A percentile compares a stretch with the other conserved stretches of the same genome.
phyloP scores from a whole-genome alignment of 2,888 invertebrate genomes.

The Petrophora chlorosata region DNA sequence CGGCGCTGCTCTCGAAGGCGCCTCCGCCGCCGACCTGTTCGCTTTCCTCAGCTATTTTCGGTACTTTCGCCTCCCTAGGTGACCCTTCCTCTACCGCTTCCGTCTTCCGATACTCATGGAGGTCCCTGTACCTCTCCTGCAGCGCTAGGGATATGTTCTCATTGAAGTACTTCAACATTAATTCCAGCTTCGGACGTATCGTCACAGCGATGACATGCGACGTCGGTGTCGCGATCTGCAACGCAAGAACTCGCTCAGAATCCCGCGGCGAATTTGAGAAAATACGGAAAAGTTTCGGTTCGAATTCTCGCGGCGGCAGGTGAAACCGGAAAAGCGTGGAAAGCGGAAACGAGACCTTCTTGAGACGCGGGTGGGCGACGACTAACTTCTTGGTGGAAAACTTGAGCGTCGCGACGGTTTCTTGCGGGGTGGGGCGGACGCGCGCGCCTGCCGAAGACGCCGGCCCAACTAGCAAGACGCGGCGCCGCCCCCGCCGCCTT shows the following conservation, averaged over 20 bases:
- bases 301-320: constrained; percentile 26
- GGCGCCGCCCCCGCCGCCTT: constrained; percentile 82
- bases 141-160: constrained; percentile 83
- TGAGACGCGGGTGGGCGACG: constrained; percentile 83
- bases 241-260: constrained; percentile 24
- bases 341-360: constrained; percentile 80
- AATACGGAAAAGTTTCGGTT: constrained; percentile 54
- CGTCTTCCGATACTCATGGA: constrained; percentile 82
- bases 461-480: constrained; percentile 83
- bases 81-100: constrained; percentile 79
- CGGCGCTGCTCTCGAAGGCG: constrained; percentile 75
- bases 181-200: constrained; percentile 77
- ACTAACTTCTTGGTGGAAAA: constrained; percentile 85
- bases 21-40: constrained; percentile 79
- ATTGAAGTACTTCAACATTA: constrained; percentile 84
- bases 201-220: constrained; percentile 77
- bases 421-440: constrained; percentile 82
- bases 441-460: constrained; percentile 82
- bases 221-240: constrained; percentile 45
- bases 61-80: constrained; percentile 79
- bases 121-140: constrained; percentile 83
- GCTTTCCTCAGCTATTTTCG: constrained; percentile 79
- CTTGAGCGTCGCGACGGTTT: constrained; percentile 81
- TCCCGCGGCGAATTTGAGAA: constrained; percentile 29
- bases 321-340: constrained; percentile 47